Percentiles rank a stretch among this genome's conserved stretches.
phyloP scores from a whole-genome alignment of 2,113 vertebrate genomes.

The Calidris pygmaea region DNA sequence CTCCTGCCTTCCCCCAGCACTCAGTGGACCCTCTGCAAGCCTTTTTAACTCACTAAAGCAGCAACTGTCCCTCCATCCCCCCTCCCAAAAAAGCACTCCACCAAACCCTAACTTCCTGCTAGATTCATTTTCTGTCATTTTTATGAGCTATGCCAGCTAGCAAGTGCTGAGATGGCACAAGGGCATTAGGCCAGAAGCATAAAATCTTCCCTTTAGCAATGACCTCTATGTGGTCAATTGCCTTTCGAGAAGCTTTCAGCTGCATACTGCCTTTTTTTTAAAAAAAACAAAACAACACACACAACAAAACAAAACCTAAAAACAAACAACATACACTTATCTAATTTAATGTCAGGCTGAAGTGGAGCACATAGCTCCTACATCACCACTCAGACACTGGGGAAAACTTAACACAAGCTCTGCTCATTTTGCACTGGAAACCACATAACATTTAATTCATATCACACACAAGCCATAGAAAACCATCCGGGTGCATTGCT shows the following conservation, averaged over 20 bases:
- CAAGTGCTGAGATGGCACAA: not conserved
- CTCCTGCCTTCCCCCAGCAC: not conserved
- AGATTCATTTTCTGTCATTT: not conserved
- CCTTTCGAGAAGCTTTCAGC: not conserved
- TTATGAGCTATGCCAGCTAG: not conserved
- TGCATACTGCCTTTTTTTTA: not conserved
- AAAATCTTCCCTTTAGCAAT: not conserved
- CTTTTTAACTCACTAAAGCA: not conserved
- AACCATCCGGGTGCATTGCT: not conserved
- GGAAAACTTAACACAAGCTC: not conserved
- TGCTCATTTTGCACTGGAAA: not conserved
- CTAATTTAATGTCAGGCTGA: not conserved
- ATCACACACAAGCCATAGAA: not conserved
- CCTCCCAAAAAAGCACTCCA: too few species aligned
- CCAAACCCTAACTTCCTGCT: not conserved
- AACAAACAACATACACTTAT: too few species aligned
- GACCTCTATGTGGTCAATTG: not conserved
- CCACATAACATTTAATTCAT: not conserved
- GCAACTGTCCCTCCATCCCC: not conserved
- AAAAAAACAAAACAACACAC: not conserved
- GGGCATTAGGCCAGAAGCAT: not conserved
- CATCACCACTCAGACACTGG: not conserved
- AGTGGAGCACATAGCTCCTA: not conserved
- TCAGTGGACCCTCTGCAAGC: not conserved
- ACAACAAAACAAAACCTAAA: not conserved